Percentiles rank a stretch among this genome's conserved stretches.
Conservation (phyloP, 2,113 vertebrate species). For the Oxyruncus cristatus region DNA sequence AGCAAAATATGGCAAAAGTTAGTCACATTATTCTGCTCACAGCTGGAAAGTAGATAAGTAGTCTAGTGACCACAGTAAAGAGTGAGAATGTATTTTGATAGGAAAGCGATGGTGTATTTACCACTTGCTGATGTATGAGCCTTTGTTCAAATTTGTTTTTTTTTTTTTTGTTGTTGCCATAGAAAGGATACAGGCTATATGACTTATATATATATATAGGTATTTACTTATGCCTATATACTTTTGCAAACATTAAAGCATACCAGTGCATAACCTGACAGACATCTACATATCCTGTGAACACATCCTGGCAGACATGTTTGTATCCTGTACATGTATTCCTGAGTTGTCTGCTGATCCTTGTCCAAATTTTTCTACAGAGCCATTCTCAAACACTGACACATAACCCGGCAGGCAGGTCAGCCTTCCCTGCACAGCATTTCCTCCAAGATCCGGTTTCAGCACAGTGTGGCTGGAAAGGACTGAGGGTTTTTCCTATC, state of each 20-base stretch:
- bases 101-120: neutral
- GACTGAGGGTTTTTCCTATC: neutral
- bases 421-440: neutral
- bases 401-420: neutral
- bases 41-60: neutral
- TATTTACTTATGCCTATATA: neutral
- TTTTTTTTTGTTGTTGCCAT: neutral
- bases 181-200: neutral
- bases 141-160: neutral
- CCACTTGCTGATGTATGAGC: neutral
- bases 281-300: slow-evolving; percentile 18
- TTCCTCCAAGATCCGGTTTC: slow-evolving; percentile 16
- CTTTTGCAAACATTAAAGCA: neutral
- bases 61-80: neutral
- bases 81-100: neutral
- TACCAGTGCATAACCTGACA: neutral
- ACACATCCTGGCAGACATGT: neutral
- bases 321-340: slow-evolving; percentile 17
- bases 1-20: neutral
- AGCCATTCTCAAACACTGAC: neutral
- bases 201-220: no score
- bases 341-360: neutral
- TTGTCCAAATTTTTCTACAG: neutral
- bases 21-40: neutral
- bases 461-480: neutral